Percentiles rank a stretch among this genome's conserved stretches.
Evolutionary conservation across 2,888 invertebrate genomes (phyloP).

Genomic region (Apodemia duryi): DNA sequence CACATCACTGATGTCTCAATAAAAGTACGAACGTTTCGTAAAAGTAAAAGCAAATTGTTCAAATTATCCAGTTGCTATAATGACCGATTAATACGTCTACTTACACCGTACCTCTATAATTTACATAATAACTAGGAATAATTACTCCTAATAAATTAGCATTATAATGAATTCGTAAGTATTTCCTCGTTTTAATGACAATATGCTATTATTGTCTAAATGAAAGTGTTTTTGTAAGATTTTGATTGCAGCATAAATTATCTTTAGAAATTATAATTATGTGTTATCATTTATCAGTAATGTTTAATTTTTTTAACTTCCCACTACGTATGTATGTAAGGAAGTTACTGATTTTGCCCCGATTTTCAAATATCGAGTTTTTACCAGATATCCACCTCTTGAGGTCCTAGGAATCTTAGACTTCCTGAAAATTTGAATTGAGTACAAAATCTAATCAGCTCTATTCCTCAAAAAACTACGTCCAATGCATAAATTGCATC

Average conservation of each 20-base stretch:
- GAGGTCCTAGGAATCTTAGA: too few relatives aligned
- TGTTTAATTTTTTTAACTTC: too few relatives aligned
- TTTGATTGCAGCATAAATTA: neutral
- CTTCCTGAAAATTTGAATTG: too few relatives aligned
- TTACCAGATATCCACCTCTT: too few relatives aligned
- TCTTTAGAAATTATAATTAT: too few relatives aligned
- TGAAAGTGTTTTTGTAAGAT: neutral
- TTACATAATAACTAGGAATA: neutral
- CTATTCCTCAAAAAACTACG: too few relatives aligned
- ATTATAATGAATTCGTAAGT: neutral
- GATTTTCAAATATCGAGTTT: too few relatives aligned
- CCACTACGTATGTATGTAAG: too few relatives aligned
- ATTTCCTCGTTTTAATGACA: slow-evolving; percentile 9
- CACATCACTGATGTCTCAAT: slow-evolving; percentile 6
- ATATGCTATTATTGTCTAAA: neutral
- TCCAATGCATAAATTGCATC: too few relatives aligned
- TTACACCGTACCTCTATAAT: neutral
- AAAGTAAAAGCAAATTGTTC: slow-evolving; percentile 6
- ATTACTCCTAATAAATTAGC: neutral
- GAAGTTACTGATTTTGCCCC: too few relatives aligned
- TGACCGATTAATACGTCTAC: neutral
- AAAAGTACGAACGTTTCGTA: neutral
- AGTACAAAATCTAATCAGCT: too few relatives aligned
- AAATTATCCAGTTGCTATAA: slow-evolving; percentile 5
- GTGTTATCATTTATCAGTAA: too few relatives aligned